These are phyloP conservation scores for Macropus fuliginosus DNA, from an alignment of 2,797 vertebrate genomes.

Conservation along the genomic window DNA sequence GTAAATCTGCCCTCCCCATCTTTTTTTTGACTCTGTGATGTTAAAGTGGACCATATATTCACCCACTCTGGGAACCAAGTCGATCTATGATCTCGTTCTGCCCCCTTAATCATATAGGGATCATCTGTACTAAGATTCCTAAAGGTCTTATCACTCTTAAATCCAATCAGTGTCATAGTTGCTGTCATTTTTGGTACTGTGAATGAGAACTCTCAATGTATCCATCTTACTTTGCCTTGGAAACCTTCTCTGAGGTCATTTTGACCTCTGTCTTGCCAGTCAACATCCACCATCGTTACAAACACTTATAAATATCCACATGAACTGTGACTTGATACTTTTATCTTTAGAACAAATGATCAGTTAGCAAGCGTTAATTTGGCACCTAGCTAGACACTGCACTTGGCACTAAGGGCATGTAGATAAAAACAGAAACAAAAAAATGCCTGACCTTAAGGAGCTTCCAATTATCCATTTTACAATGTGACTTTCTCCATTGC, in stretches of 20 bases:
- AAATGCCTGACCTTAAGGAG: neutral
- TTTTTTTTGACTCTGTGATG: slow-evolving; percentile 67
- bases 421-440: neutral
- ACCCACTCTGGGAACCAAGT: slow-evolving; percentile 39
- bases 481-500: neutral
- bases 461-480: neutral
- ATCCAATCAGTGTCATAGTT: neutral
- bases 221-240: neutral
- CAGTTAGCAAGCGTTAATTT: neutral
- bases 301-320: neutral
- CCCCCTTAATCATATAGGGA: neutral
- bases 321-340: neutral
- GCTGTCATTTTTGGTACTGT: accelerated
- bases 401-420: too few species aligned
- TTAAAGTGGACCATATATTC: slow-evolving; percentile 35
- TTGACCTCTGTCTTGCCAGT: neutral
- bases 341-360: neutral
- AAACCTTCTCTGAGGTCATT: neutral
- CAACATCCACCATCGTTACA: neutral
- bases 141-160: neutral
- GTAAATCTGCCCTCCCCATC: slow-evolving; percentile 38
- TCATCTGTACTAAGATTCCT: neutral
- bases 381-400: neutral
- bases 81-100: slow-evolving; percentile 22
- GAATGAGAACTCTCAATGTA: neutral